Evolutionary conservation across 1,140 invertebrate species (phyloP).

Genomic region (Bombus superbus): DNA sequence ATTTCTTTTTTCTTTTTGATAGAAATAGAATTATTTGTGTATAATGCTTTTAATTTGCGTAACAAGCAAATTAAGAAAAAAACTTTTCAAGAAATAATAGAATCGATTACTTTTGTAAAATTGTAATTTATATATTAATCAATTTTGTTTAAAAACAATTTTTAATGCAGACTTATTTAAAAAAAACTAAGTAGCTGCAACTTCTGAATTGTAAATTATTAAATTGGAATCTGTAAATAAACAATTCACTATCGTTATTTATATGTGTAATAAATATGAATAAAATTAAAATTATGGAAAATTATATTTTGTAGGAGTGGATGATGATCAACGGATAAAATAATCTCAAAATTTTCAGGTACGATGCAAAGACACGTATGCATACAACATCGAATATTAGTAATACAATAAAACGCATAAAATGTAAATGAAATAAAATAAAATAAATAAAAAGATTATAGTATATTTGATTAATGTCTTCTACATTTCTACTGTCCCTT

Average conservation of each 20-base stretch:
- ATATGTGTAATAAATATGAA: no score
- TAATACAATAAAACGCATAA: not conserved
- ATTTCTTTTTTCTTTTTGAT: not conserved
- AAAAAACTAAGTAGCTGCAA: no score
- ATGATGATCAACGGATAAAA: not conserved
- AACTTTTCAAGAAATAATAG: no score
- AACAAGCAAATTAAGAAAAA: no score
- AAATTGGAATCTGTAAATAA: no score
- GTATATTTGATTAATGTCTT: not conserved
- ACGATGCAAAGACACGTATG: not conserved
- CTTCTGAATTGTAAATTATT: no score
- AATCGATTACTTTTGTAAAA: no score
- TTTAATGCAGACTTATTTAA: no score
- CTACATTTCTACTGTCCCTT: not conserved
- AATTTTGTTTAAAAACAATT: no score
- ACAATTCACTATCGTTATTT: no score
- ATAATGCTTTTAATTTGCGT: not conserved
- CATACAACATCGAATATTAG: not conserved
- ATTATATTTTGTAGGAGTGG: not conserved
- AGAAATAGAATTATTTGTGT: not conserved
- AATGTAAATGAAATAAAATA: not conserved
- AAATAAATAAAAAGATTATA: not conserved
- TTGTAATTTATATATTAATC: no score
- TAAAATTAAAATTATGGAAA: not conserved
- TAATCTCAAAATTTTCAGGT: not conserved